Evolutionary conservation across 2,113 vertebrate species (phyloP).

Genomic region (Parotia lawesii): DNA sequence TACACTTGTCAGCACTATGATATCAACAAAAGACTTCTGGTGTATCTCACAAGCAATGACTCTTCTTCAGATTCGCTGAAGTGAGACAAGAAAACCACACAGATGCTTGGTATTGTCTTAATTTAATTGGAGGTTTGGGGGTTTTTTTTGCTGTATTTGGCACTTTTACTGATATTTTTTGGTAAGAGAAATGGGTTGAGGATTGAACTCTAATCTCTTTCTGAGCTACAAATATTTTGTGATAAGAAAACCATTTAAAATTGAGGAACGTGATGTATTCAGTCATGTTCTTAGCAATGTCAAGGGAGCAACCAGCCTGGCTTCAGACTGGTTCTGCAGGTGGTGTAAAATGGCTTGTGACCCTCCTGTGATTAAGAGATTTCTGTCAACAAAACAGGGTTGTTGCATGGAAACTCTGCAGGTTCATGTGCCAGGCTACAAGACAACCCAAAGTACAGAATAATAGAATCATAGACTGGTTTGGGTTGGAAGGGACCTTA

Average conservation of each 20-base stretch:
- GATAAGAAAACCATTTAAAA: not conserved
- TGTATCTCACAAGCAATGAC: constrained; percentile 41
- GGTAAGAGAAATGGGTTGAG: not conserved
- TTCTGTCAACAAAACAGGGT: not conserved
- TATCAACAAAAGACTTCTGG: constrained; percentile 73
- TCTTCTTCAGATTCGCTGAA: constrained; percentile 1
- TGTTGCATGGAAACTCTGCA: not conserved
- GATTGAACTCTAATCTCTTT: not conserved
- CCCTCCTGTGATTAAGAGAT: not conserved
- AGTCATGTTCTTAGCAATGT: not conserved
- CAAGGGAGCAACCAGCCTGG: not conserved
- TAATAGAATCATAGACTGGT: not conserved
- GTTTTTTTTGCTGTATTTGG: not conserved
- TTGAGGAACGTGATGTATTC: not conserved
- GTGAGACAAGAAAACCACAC: not conserved
- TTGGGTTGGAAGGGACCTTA: not conserved
- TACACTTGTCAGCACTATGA: constrained; percentile 76
- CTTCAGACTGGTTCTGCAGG: not conserved
- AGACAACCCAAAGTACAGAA: not conserved
- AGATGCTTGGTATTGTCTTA: constrained; percentile 36
- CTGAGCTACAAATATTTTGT: not conserved
- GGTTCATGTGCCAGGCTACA: not conserved
- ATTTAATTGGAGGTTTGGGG: not conserved
- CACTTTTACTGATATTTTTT: not conserved
- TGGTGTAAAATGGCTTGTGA: not conserved